Evolutionary conservation across 2,888 invertebrate species (phyloP), one percentile per base, ranked within the genome.

Genomic region (Drymonia ruficornis): DNA sequence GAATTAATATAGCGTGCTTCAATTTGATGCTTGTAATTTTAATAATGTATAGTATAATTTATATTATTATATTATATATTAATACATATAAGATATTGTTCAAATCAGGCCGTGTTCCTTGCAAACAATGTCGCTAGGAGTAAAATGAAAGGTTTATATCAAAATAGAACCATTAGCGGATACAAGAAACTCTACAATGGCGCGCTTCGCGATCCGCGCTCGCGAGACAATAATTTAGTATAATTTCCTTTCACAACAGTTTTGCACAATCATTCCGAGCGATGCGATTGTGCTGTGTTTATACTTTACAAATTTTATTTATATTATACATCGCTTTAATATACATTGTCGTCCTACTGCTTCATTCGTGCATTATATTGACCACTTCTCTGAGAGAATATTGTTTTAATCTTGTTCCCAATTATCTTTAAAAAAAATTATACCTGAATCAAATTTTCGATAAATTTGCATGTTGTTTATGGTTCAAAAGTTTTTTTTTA

Each of bases 161-260:
- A 66, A 64, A 46, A 8, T 52, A 52, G 46, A 63, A 49, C 57
- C 63, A 67, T 66, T 65, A 50, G 60, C 47, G 63, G 49, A 66
- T 70, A 65, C 55, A 70, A 72, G 71, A 68, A 69, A 67, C 64
- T 16, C 60, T 56, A 81, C 81, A 80, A 81, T 81, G 68, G 67
- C 23, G 23, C 23, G 23, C 23, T 66, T 71, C 57, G 65, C 49
- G 28, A 36, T 36, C n/a, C 13, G 36, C n/a, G 36, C 13, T 56
- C 53, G 63, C 75, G 76, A 83, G 78, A 82, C 78, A 82, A 81
- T 85, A 85, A 86, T 86, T 85, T 78, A 74, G 72, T 78, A 78
- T 82, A 81, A 86, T 85, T 87, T 86, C 81, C 85, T 84, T 86
- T 84, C 82, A 80, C 80, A 76, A 71, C 76, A 73, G 72, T 76